Evolutionary conservation across 2,797 vertebrate species (phyloP).

Genomic region (Fistularia commersonii): DNA sequence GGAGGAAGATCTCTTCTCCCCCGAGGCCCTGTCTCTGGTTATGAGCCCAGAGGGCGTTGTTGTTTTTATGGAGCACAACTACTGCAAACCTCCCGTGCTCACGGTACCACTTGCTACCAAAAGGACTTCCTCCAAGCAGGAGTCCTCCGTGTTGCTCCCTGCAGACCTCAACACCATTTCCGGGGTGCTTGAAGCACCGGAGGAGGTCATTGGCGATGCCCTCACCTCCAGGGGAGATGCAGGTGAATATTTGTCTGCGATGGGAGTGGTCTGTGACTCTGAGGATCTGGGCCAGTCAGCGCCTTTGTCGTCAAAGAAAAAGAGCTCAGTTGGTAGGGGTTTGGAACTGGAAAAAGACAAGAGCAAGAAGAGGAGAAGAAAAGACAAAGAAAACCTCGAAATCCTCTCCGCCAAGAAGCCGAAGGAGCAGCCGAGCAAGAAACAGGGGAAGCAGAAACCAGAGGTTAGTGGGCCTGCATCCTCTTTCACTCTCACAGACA

Average conservation of each 20-base stretch:
- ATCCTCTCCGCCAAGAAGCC: constrained; percentile 59
- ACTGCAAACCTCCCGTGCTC: constrained; percentile 74
- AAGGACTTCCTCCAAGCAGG: constrained; percentile 58
- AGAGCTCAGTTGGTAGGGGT: constrained; percentile 39
- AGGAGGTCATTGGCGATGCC: constrained; percentile 85
- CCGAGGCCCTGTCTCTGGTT: constrained; percentile 50
- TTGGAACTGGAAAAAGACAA: constrained; percentile 60
- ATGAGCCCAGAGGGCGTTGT: constrained; percentile 65
- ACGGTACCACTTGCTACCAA: constrained; percentile 37
- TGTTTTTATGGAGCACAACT: constrained; percentile 87
- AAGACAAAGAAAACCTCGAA: constrained; percentile 75
- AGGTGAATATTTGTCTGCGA: constrained; percentile 45
- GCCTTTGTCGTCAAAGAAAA: constrained; percentile 59
- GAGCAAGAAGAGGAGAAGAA: constrained; percentile 73
- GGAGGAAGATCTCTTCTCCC: constrained; percentile 58
- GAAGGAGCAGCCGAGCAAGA: constrained; percentile 69
- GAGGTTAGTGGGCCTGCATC: constrained; percentile 56
- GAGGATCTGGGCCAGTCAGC: constrained; percentile 43
- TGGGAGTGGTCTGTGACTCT: constrained; percentile 57
- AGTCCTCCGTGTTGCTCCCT: constrained; percentile 64
- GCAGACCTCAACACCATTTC: constrained; percentile 75
- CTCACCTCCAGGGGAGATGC: constrained; percentile 49
- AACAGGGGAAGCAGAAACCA: constrained; percentile 70
- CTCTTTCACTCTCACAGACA: too few species aligned
- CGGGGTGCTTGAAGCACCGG: constrained; percentile 86